Conservation (phyloP, 1,140 invertebrate genomes). For the Conus betulinus region DNA sequence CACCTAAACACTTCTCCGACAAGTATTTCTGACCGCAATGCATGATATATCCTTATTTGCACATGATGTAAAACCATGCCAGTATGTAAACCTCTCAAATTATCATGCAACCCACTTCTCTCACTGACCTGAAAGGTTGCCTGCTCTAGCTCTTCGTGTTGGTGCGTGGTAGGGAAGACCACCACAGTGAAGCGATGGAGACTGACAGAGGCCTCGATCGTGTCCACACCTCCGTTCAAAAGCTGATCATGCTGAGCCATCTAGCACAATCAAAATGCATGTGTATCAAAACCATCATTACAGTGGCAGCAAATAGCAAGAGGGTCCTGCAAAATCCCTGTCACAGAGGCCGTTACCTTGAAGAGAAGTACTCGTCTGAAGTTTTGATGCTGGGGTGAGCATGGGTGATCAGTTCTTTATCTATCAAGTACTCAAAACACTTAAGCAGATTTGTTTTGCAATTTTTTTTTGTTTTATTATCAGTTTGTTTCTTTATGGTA, state of each 20-base stretch:
- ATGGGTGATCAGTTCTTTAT: too few relatives aligned
- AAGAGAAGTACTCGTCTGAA: too few relatives aligned
- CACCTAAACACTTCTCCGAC: not conserved
- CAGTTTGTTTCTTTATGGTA: too few relatives aligned
- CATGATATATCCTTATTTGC: not conserved
- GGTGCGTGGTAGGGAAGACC: not conserved
- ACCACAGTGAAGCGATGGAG: not conserved
- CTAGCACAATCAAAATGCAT: not conserved
- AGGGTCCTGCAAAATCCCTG: too few relatives aligned
- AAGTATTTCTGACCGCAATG: not conserved
- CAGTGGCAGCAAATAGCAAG: too few relatives aligned
- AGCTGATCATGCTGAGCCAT: not conserved
- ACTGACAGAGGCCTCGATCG: slow-evolving; percentile 6
- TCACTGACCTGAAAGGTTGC: not conserved
- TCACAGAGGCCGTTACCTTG: too few relatives aligned
- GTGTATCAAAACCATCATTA: too few relatives aligned
- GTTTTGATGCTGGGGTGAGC: too few relatives aligned
- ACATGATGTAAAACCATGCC: not conserved
- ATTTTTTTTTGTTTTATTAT: too few relatives aligned
- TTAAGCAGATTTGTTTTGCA: too few relatives aligned
- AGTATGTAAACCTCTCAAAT: not conserved
- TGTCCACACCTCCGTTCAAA: slow-evolving; percentile 2
- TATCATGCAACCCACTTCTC: too few relatives aligned
- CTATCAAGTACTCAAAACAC: too few relatives aligned
- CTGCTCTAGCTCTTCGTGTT: not conserved